Conservation (phyloP, 2,797 vertebrate genomes). For the Microtus californicus region DNA sequence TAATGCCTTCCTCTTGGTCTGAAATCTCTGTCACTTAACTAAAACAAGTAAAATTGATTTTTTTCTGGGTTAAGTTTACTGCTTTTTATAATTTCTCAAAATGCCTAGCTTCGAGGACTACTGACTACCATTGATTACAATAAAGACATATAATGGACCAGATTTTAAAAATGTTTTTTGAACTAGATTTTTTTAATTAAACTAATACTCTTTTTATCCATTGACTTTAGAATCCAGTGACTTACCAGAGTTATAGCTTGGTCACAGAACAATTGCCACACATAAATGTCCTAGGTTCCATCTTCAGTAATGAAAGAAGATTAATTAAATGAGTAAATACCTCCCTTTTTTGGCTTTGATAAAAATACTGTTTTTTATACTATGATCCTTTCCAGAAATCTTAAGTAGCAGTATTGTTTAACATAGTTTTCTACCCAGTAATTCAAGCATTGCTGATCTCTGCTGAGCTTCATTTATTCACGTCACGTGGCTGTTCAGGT, state of each 20-base stretch:
- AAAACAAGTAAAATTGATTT: not conserved
- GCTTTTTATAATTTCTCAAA: constrained; percentile 46
- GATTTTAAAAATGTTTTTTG: not conserved
- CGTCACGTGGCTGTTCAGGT: not conserved
- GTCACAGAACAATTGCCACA: not conserved
- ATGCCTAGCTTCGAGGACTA: not conserved
- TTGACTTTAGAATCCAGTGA: constrained; percentile 1
- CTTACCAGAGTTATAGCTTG: no score
- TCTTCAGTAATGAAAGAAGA: not conserved
- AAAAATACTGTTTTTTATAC: constrained; percentile 28
- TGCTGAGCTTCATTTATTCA: constrained; percentile 10
- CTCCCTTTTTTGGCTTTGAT: not conserved
- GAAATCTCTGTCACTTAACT: constrained; percentile 46
- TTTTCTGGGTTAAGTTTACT: constrained; percentile 25
- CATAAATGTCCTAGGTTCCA: not conserved
- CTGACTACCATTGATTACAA: constrained; percentile 9
- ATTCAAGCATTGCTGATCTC: constrained; percentile 16
- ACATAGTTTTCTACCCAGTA: constrained; percentile 24
- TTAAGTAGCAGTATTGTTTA: not conserved
- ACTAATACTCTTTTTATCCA: not conserved
- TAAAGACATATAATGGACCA: not conserved
- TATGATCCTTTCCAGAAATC: not conserved
- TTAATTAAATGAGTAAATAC: not conserved
- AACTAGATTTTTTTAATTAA: constrained; percentile 6
- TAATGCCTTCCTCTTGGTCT: not conserved